These are phyloP conservation scores for Zaprionus lineosus DNA, from an alignment of 2,888 invertebrate species.

Conservation along the genomic window DNA sequence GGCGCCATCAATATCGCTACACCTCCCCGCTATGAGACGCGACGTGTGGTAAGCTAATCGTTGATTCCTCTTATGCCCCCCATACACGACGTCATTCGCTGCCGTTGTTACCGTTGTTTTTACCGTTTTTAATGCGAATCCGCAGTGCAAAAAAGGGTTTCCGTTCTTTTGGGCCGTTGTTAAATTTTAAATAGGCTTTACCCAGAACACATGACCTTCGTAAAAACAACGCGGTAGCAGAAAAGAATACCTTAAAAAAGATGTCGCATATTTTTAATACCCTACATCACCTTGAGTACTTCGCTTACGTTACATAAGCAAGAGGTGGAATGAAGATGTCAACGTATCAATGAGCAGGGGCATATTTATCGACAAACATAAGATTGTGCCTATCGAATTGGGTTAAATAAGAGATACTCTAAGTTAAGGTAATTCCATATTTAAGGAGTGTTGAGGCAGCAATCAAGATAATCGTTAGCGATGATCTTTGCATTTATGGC, in stretches of 20 bases:
- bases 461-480: too few relatives aligned
- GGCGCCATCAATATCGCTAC: slow-evolving; percentile 13
- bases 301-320: too few relatives aligned
- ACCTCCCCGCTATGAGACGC: slow-evolving; percentile 63
- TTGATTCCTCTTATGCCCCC: slow-evolving; percentile 17
- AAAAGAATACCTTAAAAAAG: slow-evolving; percentile 44
- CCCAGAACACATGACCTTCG: slow-evolving; percentile 64
- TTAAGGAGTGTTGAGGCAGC: too few relatives aligned
- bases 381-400: too few relatives aligned
- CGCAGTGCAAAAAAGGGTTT: slow-evolving; percentile 64
- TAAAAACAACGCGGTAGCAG: slow-evolving; percentile 61
- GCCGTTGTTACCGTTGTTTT: slow-evolving; percentile 19
- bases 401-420: too few relatives aligned
- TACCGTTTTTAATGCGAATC: slow-evolving; percentile 47
- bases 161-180: slow-evolving; percentile 36
- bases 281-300: neutral
- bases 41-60: slow-evolving; percentile 70
- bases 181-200: slow-evolving; percentile 37
- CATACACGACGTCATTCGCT: slow-evolving; percentile 3
- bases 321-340: too few relatives aligned
- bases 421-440: too few relatives aligned
- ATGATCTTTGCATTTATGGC: too few relatives aligned
- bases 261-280: slow-evolving; percentile 55
- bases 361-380: too few relatives aligned
- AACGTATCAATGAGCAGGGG: too few relatives aligned